Percentiles rank a stretch among this genome's conserved stretches.
These are phyloP conservation scores for Agrochola lota DNA, from an alignment of 2,888 invertebrate genomes.

Conservation along the genomic window DNA sequence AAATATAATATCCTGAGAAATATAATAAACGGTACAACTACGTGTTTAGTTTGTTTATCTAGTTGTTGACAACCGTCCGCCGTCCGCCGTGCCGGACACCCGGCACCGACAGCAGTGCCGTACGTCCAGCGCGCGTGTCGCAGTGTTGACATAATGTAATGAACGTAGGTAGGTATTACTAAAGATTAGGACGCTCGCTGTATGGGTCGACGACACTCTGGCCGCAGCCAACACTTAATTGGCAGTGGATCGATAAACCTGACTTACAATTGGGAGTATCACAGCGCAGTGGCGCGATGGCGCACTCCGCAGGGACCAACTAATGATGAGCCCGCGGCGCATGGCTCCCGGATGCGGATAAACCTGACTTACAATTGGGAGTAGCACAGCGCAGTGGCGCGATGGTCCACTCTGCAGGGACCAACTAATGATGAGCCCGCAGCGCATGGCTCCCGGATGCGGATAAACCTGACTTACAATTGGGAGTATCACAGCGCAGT, in stretches of 20 bases:
- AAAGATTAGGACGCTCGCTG: conserved; percentile 12
- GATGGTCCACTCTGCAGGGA: too few species aligned
- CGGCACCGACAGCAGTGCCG: not conserved
- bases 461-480: too few species aligned
- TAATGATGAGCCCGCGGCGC: too few species aligned
- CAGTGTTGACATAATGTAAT: conserved; percentile 2
- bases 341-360: too few species aligned
- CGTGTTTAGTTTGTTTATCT: not conserved
- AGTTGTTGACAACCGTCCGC: not conserved
- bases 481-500: too few species aligned
- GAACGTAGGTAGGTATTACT: not conserved
- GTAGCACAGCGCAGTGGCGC: too few species aligned
- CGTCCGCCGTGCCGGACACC: not conserved
- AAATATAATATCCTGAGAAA: not conserved
- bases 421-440: too few species aligned
- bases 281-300: conserved; percentile 7
- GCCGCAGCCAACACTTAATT: conserved; percentile 38
- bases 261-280: conserved; percentile 32
- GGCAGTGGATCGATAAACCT: conserved; percentile 51
- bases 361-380: too few species aligned
- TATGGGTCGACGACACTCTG: conserved; percentile 21
- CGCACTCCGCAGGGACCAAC: not conserved
- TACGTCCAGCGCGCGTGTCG: not conserved
- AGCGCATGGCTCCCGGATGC: too few species aligned
- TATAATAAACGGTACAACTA: not conserved